Percentiles rank a stretch among this genome's conserved stretches.
phyloP scores from a whole-genome alignment of 2,888 invertebrate genomes.

The Rhaphigaster nebulosa region DNA sequence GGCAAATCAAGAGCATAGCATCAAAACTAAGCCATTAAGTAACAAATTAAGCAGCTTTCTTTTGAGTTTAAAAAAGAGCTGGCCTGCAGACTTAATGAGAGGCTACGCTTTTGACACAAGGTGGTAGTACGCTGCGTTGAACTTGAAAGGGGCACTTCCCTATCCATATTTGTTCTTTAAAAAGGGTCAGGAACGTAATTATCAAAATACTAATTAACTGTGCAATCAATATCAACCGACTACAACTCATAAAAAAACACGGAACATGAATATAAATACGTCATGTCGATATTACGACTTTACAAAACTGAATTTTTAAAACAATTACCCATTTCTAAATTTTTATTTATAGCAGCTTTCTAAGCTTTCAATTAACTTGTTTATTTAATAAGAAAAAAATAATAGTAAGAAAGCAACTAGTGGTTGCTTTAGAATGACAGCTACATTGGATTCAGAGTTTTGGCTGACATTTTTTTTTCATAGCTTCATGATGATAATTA shows the following conservation, averaged over 20 bases:
- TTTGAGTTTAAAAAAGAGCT: not conserved
- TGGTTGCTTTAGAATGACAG: no score
- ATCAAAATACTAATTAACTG: constrained; percentile 5
- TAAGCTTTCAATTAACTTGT: no score
- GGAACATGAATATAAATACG: not conserved
- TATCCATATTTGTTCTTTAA: not conserved
- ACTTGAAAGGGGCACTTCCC: not conserved
- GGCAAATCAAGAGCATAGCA: not conserved
- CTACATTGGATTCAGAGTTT: no score
- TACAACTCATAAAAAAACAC: not conserved
- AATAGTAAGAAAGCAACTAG: no score
- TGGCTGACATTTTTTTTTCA: no score
- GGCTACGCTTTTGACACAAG: not conserved
- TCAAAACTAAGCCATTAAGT: not conserved
- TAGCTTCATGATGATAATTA: no score
- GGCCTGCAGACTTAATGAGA: not conserved
- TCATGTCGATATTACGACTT: not conserved
- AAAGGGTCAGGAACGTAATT: not conserved
- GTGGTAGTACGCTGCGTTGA: not conserved
- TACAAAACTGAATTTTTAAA: not conserved
- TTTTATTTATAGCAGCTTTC: no score
- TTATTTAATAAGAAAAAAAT: no score
- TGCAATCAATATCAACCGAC: not conserved
- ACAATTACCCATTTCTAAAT: no score
- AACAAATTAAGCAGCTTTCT: constrained; percentile 27